Conservation (phyloP, 2,797 vertebrate genomes). For the Pangasius krempfi region DNA sequence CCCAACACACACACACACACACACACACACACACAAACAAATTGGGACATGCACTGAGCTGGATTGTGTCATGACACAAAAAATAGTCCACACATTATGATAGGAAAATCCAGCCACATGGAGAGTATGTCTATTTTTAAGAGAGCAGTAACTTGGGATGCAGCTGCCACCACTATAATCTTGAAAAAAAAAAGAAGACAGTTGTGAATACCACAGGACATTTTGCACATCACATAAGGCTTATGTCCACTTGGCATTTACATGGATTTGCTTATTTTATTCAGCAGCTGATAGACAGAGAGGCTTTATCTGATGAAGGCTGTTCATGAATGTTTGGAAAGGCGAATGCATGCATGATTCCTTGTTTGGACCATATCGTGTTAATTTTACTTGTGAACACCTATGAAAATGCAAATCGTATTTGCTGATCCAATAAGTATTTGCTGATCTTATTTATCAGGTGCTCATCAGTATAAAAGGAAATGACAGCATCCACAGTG, state of each 20-base stretch:
- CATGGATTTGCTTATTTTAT: constrained; percentile 30
- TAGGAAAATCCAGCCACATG: constrained; percentile 3
- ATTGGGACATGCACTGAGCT: not conserved
- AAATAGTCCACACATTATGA: constrained; percentile 7
- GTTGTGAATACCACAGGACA: constrained; percentile 11
- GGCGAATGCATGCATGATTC: constrained; percentile 14
- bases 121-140: constrained; percentile 16
- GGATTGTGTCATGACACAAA: constrained; percentile 2
- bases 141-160: not conserved
- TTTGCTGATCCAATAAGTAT: not conserved
- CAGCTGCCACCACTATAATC: not conserved
- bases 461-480: not conserved
- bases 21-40: not conserved
- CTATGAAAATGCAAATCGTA: not conserved
- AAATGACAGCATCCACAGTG: not conserved
- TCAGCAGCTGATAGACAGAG: not conserved
- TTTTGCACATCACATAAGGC: not conserved
- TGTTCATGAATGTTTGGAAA: constrained; percentile 33
- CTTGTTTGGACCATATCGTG: not conserved
- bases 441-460: not conserved
- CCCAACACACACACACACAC: not conserved
- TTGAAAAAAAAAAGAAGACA: not conserved
- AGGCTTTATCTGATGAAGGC: not conserved
- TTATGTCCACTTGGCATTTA: not conserved
- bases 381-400: not conserved